Base-by-base conservation (phyloP, 2,113 vertebrate species). In the Castor canadensis region DNA sequence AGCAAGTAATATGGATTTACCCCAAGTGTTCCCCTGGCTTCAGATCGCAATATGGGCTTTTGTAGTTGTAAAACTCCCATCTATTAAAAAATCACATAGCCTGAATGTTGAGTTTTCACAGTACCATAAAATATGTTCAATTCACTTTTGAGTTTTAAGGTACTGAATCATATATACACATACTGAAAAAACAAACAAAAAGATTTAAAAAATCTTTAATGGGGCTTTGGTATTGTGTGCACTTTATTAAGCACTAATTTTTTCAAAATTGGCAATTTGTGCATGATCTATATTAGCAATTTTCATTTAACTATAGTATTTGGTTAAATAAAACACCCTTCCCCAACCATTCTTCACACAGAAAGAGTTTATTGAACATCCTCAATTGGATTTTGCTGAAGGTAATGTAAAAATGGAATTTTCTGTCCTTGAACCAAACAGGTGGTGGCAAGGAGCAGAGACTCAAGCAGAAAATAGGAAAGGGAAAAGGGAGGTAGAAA, bases 211-310 rank as follows among this genome's bases (percentile, higher is more conserved):
- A 67, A 84, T 13, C 69, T 92, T 87, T 81, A 95, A 60, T 16
- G 82, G 81, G 43, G 49, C 67, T 62, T 79, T 79, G 93, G 69
- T 88, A 87, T 92, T 91, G 24, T n/a, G 77, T 67, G 79, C 15
- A 96, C 76, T 95, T 95, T 95, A 97, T 97, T 97, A 96, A 95
- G 32, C 91, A 88, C 56, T 86, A 86, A 88, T 94, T 97, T 95
- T 95, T 91, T 91, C 86, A 73, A 89, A 97, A 94, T 81, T 82
- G 73, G 97, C 91, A 79, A 97, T 86, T 87, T 87, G 72, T 47
- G 5, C 71, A 54, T 96, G 88, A 96, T 89, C 38, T 95, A 40
- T 95, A 71, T 83, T 64, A 92, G 93, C 91, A 96, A 35, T 95
- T 96, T 95, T 90, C 82, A 58, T 90, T 91, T 83, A 79, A 58